Percentiles rank a stretch among this genome's conserved stretches.
These are phyloP conservation scores for Helostoma temminkii DNA, from an alignment of 2,797 vertebrate genomes.

Conservation along the genomic window DNA sequence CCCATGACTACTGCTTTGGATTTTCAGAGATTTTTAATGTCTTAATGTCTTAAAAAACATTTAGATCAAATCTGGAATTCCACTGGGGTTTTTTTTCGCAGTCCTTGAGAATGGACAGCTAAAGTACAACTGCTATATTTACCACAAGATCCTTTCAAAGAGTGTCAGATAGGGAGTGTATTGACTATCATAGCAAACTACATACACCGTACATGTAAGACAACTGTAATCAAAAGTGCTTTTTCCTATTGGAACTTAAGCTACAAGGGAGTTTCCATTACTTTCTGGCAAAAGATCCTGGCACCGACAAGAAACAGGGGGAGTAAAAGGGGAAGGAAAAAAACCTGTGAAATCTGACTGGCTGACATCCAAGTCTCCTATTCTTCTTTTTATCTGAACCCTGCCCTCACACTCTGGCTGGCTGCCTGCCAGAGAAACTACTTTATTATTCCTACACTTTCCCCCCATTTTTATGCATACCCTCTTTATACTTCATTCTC, in stretches of 20 bases:
- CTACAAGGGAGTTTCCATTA: constrained; percentile 80
- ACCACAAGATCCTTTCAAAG: constrained; percentile 9
- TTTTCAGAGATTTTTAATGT: constrained; percentile 29
- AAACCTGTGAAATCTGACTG: constrained; percentile 78
- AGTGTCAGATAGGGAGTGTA: constrained; percentile 18
- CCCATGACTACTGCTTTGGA: not conserved
- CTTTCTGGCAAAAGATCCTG: constrained; percentile 78
- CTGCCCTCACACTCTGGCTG: constrained; percentile 77
- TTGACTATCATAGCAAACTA: constrained; percentile 12
- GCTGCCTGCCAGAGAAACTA: constrained; percentile 71
- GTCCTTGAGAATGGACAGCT: constrained; percentile 10
- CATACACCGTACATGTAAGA: constrained; percentile 25
- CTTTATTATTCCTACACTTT: constrained; percentile 78
- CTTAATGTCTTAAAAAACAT: constrained; percentile 16
- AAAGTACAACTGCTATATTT: constrained; percentile 5
- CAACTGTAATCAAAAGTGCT: constrained; percentile 43
- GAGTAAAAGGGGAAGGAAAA: constrained; percentile 37
- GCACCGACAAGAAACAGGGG: constrained; percentile 73
- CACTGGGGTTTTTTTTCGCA: constrained; percentile 6
- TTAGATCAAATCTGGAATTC: constrained; percentile 25
- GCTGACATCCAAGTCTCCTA: constrained; percentile 79
- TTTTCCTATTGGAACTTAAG: constrained; percentile 52
- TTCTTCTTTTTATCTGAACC: constrained; percentile 82
- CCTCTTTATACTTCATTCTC: constrained; percentile 44
- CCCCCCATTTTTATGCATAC: constrained; percentile 51